These are phyloP conservation scores for Phalanger gymnotis DNA, from an alignment of 2,797 vertebrate genomes.

Conservation along the genomic window DNA sequence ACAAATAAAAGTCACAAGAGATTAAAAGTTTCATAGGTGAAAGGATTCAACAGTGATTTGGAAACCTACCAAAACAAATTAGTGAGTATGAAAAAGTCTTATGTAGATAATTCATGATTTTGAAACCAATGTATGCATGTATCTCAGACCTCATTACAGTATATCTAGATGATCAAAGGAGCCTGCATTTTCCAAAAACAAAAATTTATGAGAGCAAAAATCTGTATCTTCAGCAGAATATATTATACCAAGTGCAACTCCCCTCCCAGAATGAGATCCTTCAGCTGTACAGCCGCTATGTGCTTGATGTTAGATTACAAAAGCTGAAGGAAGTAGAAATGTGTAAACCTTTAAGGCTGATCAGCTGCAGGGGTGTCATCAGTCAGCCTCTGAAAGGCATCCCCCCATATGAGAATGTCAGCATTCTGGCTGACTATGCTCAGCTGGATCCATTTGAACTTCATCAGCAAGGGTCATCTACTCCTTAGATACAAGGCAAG, in stretches of 20 bases:
- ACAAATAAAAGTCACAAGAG: slow-evolving; percentile 28
- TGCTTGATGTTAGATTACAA: slow-evolving; percentile 51
- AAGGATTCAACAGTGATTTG: not conserved
- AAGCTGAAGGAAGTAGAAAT: not conserved
- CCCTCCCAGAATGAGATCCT: slow-evolving; percentile 52
- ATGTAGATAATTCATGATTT: not conserved
- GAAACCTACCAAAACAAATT: not conserved
- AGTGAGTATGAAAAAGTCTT: not conserved
- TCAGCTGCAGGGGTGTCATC: slow-evolving; percentile 27
- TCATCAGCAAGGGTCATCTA: not conserved
- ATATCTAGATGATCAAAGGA: not conserved
- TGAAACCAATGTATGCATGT: slow-evolving; percentile 11
- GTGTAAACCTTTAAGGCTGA: not conserved
- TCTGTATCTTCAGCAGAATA: slow-evolving; percentile 29
- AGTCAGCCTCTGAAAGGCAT: slow-evolving; percentile 37
- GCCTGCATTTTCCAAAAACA: slow-evolving; percentile 27
- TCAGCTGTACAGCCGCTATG: slow-evolving; percentile 19
- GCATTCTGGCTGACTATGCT: slow-evolving; percentile 30
- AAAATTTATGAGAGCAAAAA: slow-evolving; percentile 10
- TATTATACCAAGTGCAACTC: slow-evolving; percentile 47
- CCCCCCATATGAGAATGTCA: not conserved
- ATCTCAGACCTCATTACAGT: not conserved
- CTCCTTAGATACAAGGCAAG: not conserved
- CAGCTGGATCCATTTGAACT: slow-evolving; percentile 34
- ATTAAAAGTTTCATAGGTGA: not conserved